These are phyloP conservation scores for Pseudomyrmex cubaensis DNA, from an alignment of 1,140 invertebrate genomes.

Conservation along the genomic window DNA sequence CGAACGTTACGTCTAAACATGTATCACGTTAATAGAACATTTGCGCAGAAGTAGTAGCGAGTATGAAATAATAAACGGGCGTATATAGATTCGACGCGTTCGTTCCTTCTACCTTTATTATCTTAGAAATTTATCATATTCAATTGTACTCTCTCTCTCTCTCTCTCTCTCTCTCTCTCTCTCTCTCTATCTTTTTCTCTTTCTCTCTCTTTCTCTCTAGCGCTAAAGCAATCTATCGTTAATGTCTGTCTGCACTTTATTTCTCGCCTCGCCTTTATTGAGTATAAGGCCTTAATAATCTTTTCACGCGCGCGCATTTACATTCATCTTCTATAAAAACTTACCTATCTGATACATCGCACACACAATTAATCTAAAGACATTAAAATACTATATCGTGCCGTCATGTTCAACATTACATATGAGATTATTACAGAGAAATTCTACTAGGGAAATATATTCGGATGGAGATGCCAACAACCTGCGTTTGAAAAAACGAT, in stretches of 20 bases:
- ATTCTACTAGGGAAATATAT: background rate
- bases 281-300: conserved; percentile 49
- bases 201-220: too few species aligned
- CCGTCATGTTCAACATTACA: conserved; percentile 55
- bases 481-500: conserved; percentile 9
- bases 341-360: conserved; percentile 43
- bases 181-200: too few species aligned
- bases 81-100: conserved; percentile 22
- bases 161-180: too few species aligned
- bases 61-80: conserved; percentile 69
- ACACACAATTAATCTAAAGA: conserved; percentile 31
- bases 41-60: conserved; percentile 55
- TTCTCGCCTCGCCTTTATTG: conserved; percentile 1
- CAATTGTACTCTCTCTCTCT: conserved; percentile 2
- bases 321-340: conserved; percentile 55
- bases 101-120: conserved; percentile 23
- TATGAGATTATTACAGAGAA: background rate
- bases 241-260: background rate
- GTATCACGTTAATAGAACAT: conserved; percentile 68
- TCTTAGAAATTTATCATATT: conserved; percentile 22
- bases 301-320: background rate
- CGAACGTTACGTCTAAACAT: conserved; percentile 59
- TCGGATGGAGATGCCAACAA: conserved; percentile 1
- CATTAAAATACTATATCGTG: conserved; percentile 30
- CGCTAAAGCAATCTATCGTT: background rate